Evolutionary conservation across 2,113 vertebrate genomes (phyloP), one percentile per base, ranked within the genome.

Genomic region (Gambusia holbrooki): DNA sequence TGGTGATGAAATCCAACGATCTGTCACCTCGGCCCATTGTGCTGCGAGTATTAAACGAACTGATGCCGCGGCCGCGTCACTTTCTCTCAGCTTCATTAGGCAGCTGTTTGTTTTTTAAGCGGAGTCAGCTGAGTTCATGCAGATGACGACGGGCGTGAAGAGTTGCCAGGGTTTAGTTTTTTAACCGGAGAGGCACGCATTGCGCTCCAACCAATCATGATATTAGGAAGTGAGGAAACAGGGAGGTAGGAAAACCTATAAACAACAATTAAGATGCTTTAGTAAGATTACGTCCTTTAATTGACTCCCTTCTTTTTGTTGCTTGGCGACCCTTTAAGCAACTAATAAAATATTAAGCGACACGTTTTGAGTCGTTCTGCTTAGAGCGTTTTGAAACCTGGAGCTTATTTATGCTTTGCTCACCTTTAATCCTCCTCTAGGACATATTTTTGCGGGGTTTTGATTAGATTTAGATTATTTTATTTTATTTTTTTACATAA

Each of bases 141-240:
- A 81, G 73, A 83, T 73, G 69, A 84, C 25, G 51, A 22, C 9
- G 51, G 51, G 17, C 7, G 5, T 22, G 35, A 2, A 60, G 37
- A n/a, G 70, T 90, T 91, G 84, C 88, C 81, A 73, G 68, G 88
- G 22, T 48, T 17, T 45, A 81, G 64, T 62, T 68, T 77, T 82
- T 76, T 67, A 68, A 70, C 33, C 15, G 68, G 77, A 40, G 62
- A 79, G 72, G 83, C 73, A 85, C 83, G 67, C 22, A 8, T 28
- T 54, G 15, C 0, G 8, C 58, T 19, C 3, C 28, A 63, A 72
- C 74, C 66, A 81, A 73, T 85, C 74, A 64, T 0, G 71, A 63
- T 48, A 30, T 66, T 66, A 48, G 62, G 25, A 28, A 25, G 60
- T 22, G 45, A 33, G 3, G 48, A 14, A 1, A 14, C 12, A 22